Percentiles rank a stretch among this genome's conserved stretches.
These are phyloP conservation scores for Ibidorhyncha struthersii DNA, from an alignment of 2,113 vertebrate species.

Conservation along the genomic window DNA sequence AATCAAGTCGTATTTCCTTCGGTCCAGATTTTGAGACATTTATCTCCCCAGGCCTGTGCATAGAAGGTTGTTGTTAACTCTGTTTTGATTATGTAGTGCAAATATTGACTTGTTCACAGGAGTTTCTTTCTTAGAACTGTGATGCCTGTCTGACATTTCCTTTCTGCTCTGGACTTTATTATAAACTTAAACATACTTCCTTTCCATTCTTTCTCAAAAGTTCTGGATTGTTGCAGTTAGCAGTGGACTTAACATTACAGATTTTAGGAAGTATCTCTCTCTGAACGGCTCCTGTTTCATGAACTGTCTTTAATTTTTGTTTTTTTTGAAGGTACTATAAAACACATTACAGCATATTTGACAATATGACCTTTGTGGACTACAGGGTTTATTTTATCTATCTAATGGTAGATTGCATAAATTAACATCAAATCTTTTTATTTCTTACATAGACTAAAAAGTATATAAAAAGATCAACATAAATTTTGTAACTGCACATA, in stretches of 20 bases:
- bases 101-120: not conserved
- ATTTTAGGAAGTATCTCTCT: not conserved
- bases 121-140: not conserved
- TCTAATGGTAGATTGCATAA: not conserved
- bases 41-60: not conserved
- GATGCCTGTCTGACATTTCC: conserved; percentile 34
- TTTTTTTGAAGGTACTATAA: not conserved
- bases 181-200: not conserved
- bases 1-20: not conserved
- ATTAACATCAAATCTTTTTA: not conserved
- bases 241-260: not conserved
- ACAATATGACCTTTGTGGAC: not conserved
- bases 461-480: not conserved
- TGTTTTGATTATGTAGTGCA: not conserved
- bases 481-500: not conserved
- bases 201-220: conserved; percentile 37
- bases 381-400: not conserved
- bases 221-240: not conserved
- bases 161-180: conserved; percentile 49
- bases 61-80: not conserved
- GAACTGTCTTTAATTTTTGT: not conserved
- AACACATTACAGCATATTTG: not conserved
- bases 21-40: not conserved
- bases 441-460: not conserved
- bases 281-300: not conserved